Percentiles rank a stretch among this genome's conserved stretches.
Evolutionary conservation across 2,797 vertebrate species (phyloP).

Genomic region (Cyclopterus lumpus): DNA sequence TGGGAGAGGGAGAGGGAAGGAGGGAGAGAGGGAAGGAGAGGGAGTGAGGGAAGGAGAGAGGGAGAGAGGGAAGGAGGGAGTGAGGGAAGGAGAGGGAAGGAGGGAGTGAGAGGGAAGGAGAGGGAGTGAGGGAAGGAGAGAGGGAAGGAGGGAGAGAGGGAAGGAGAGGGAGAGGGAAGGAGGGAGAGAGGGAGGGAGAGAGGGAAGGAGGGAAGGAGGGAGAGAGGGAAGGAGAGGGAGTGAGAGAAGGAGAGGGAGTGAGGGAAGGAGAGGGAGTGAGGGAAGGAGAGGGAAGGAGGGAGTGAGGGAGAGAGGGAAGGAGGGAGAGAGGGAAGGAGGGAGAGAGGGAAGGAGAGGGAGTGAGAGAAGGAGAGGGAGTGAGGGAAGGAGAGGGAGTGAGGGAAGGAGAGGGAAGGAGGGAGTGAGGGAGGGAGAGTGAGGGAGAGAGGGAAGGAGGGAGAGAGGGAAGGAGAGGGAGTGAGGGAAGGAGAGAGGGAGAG

Average conservation of each 20-base stretch:
- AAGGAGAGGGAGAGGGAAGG: too few species aligned
- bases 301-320: not conserved
- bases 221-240: not conserved
- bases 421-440: not conserved
- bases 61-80: not conserved
- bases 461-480: too few species aligned
- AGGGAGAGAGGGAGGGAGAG: not conserved
- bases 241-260: not conserved
- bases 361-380: not conserved
- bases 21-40: not conserved
- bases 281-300: not conserved
- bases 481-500: not conserved
- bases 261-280: not conserved
- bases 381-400: not conserved
- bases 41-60: constrained; percentile 2
- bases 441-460: not conserved
- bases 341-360: too few species aligned
- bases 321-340: not conserved
- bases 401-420: not conserved
- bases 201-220: not conserved
- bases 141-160: not conserved
- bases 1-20: not conserved
- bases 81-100: not conserved
- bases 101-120: not conserved
- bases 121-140: constrained; percentile 3